A percentile compares a stretch with the other conserved stretches of the same genome.
phyloP scores from a whole-genome alignment of 1,140 invertebrate species.

The Zeugodacus cucurbitae region DNA sequence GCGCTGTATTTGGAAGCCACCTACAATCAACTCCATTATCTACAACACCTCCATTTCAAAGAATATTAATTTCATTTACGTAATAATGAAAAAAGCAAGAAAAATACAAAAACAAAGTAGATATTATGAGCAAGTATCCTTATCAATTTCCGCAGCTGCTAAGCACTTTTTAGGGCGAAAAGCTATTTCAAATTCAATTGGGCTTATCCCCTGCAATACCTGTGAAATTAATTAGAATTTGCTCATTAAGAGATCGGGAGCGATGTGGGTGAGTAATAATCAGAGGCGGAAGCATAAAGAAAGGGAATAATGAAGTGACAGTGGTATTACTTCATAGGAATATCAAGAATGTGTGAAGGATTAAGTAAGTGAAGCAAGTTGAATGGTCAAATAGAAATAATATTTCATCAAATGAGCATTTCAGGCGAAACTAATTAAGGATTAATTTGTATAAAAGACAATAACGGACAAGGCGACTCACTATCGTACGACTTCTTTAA shows the following conservation, averaged over 20 bases:
- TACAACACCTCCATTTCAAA: background rate
- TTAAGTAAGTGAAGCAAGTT: background rate
- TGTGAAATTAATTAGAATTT: slow-evolving; percentile 40
- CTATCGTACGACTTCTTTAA: too few species aligned
- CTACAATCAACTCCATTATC: background rate
- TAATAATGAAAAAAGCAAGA: background rate
- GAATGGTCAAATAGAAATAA: background rate
- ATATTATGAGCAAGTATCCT: background rate
- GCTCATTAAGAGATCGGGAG: background rate
- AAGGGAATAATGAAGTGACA: background rate
- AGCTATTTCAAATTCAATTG: slow-evolving; percentile 27
- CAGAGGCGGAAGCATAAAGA: background rate
- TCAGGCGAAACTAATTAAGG: too few species aligned
- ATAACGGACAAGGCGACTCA: too few species aligned
- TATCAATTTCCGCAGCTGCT: background rate
- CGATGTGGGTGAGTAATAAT: background rate
- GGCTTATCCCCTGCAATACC: slow-evolving; percentile 3
- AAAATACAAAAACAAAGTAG: background rate
- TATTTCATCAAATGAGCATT: background rate
- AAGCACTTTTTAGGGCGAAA: background rate
- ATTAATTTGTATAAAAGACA: too few species aligned
- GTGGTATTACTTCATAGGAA: background rate
- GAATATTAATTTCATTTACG: background rate
- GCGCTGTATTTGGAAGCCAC: background rate
- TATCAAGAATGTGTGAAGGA: too few species aligned